Conservation (phyloP, 2,888 invertebrate species). For the Heliothis peltigera region DNA sequence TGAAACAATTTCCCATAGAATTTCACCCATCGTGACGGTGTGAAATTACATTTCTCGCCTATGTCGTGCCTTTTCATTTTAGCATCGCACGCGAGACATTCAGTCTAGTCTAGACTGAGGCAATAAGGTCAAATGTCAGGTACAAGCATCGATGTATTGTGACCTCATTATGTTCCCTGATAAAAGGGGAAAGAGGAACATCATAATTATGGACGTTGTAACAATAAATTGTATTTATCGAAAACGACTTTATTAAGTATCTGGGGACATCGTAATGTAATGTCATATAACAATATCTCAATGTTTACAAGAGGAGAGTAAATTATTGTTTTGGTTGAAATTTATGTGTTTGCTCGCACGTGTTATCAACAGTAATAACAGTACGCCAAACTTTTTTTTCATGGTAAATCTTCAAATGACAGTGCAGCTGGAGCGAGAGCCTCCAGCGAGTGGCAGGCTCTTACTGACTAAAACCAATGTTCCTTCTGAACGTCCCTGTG, state of each 20-base stretch:
- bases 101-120: slow-evolving; percentile 59
- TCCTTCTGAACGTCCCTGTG: too few relatives aligned
- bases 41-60: slow-evolving; percentile 61
- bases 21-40: slow-evolving; percentile 60
- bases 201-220: background rate
- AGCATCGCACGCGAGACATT: slow-evolving; percentile 58
- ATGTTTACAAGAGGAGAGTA: slow-evolving; percentile 1
- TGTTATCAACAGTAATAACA: background rate
- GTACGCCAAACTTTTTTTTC: background rate
- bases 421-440: too few relatives aligned
- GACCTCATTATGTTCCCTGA: slow-evolving; percentile 33
- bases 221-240: background rate
- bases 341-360: slow-evolving; percentile 1
- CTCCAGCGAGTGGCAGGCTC: too few relatives aligned
- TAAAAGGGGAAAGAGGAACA: slow-evolving; percentile 12
- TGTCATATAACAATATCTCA: background rate
- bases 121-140: slow-evolving; percentile 59
- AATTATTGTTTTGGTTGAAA: background rate
- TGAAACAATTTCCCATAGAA: slow-evolving; percentile 62
- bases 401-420: too few relatives aligned
- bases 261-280: background rate
- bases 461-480: too few relatives aligned
- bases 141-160: slow-evolving; percentile 33
- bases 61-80: slow-evolving; percentile 60
- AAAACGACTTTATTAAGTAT: background rate